phyloP scores from a whole-genome alignment of 2,113 vertebrate genomes.

The Chaenocephalus aceratus region DNA sequence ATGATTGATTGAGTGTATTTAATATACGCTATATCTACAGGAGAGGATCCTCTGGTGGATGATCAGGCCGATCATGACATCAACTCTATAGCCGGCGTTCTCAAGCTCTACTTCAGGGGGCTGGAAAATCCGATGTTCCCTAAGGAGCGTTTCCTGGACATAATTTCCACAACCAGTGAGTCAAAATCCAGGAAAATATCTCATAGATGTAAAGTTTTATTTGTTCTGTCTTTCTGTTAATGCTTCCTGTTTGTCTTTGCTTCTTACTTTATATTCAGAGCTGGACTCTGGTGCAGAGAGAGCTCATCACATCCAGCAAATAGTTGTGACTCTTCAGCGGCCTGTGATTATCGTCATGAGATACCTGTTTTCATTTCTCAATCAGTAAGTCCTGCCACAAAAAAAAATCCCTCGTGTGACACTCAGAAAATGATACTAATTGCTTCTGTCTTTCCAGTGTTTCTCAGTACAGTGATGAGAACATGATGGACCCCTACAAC shows the following conservation, averaged over 20 bases:
- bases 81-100: constrained; percentile 96
- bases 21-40: constrained; percentile 75
- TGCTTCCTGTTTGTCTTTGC: background rate
- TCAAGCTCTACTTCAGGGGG: constrained; percentile 98
- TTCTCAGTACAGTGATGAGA: constrained; percentile 98
- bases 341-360: constrained; percentile 96
- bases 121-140: constrained; percentile 98
- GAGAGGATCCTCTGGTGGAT: constrained; percentile 96
- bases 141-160: constrained; percentile 96
- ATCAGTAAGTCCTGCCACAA: constrained; percentile 89
- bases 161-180: constrained; percentile 98
- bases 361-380: constrained; percentile 98
- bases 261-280: constrained; percentile 80
- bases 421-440: background rate
- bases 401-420: background rate
- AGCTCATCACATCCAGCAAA: constrained; percentile 95
- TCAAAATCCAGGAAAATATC: constrained; percentile 51
- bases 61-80: constrained; percentile 96
- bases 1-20: constrained; percentile 29
- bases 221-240: background rate
- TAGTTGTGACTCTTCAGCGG: constrained; percentile 90
- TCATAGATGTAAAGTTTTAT: background rate
- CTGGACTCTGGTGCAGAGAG: constrained; percentile 90
- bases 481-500: constrained; percentile 99
- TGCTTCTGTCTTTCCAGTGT: constrained; percentile 82